Conservation (phyloP, 2,113 vertebrate genomes). For the Erythrocercus mccallii region DNA sequence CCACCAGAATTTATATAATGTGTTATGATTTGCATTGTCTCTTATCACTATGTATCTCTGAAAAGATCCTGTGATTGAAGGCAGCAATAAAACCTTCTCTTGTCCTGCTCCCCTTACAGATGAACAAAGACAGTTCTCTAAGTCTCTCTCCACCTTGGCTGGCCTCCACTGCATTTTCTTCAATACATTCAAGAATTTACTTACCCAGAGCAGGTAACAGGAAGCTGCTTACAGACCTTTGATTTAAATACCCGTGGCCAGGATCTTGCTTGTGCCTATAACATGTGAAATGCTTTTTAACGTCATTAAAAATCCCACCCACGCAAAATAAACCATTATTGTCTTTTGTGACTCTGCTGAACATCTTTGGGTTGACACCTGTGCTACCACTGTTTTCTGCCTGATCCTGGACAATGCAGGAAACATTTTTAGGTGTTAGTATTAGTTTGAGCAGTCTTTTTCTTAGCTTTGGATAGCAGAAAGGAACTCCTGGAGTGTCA, state of each 20-base stretch:
- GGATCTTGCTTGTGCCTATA: neutral
- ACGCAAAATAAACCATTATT: neutral
- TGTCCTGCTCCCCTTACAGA: neutral
- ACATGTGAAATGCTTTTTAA: neutral
- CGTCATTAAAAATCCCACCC: neutral
- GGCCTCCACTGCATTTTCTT: neutral
- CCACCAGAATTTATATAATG: neutral
- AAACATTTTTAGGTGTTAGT: neutral
- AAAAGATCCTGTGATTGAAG: neutral
- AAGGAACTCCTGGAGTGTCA: neutral
- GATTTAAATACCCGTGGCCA: neutral
- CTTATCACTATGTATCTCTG: neutral
- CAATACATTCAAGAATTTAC: neutral
- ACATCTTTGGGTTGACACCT: neutral
- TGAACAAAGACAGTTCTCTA: neutral
- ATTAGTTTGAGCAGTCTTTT: neutral
- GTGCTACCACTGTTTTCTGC: neutral
- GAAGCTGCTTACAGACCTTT: neutral
- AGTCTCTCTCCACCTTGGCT: neutral
- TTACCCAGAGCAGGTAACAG: neutral
- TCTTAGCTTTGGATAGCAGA: neutral
- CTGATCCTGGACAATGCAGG: neutral
- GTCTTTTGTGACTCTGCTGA: neutral
- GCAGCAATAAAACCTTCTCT: neutral
- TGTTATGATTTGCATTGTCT: neutral